Evolutionary conservation across 2,888 invertebrate species (phyloP).

Genomic region (Spicauda simplicius): DNA sequence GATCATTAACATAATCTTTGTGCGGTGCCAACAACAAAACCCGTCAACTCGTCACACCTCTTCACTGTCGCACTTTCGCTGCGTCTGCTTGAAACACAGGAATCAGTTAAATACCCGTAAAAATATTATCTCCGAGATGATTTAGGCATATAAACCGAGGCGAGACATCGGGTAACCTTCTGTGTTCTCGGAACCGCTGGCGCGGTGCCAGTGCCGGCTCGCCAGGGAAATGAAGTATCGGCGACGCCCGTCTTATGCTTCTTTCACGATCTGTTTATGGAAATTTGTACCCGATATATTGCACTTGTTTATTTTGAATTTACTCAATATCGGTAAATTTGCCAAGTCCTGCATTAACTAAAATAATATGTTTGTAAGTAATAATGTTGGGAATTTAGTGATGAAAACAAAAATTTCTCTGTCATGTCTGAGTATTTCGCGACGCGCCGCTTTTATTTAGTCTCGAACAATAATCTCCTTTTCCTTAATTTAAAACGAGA

Average conservation of each 20-base stretch:
- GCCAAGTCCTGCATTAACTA: constrained; percentile 48
- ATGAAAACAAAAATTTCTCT: constrained; percentile 45
- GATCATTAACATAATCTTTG: constrained; percentile 31
- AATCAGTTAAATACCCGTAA: constrained; percentile 49
- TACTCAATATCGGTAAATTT: constrained; percentile 53
- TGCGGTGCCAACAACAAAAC: constrained; percentile 34
- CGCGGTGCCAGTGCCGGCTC: constrained; percentile 67
- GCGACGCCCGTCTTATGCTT: constrained; percentile 71
- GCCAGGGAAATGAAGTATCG: constrained; percentile 77
- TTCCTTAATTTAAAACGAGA: constrained; percentile 14
- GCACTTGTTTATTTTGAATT: constrained; percentile 65
- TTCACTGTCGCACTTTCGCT: constrained; percentile 24
- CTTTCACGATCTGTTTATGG: constrained; percentile 76
- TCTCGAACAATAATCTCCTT: constrained; percentile 12
- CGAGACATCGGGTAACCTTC: constrained; percentile 83
- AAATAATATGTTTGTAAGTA: constrained; percentile 45
- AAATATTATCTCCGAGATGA: constrained; percentile 75
- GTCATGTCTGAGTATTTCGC: constrained; percentile 30
- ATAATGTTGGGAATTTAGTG: constrained; percentile 46
- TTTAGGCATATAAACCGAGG: constrained; percentile 81
- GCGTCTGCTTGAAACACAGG: constrained; percentile 26
- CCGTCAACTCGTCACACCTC: constrained; percentile 28
- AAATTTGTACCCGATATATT: constrained; percentile 62
- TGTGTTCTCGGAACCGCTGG: constrained; percentile 81
- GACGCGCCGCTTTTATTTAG: constrained; percentile 5